Conservation (phyloP, 2,797 vertebrate species). For the Dendrocincla tyrannina region DNA sequence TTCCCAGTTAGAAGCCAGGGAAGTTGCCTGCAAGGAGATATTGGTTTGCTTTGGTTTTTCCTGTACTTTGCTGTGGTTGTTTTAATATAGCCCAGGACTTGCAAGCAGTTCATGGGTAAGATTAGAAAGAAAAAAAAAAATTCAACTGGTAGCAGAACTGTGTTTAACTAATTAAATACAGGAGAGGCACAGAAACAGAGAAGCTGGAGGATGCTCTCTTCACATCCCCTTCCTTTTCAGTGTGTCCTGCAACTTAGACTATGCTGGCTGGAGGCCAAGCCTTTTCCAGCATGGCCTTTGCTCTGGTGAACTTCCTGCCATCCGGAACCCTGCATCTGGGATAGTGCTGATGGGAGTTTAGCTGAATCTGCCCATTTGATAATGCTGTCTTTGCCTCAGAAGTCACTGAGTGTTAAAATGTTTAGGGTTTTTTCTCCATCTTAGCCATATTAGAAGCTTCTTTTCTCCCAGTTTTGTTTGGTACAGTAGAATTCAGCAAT, state of each 20-base stretch:
- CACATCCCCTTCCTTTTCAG: background rate
- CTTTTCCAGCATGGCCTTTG: background rate
- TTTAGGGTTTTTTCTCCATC: background rate
- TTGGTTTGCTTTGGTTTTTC: slow-evolving; percentile 2
- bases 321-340: background rate
- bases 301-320: slow-evolving; percentile 26
- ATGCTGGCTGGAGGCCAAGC: background rate
- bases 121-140: background rate
- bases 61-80: background rate
- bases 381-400: background rate
- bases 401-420: background rate
- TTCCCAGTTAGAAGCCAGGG: background rate
- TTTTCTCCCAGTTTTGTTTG: background rate
- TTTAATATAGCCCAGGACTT: background rate
- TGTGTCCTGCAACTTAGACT: background rate
- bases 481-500: background rate
- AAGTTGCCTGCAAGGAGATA: background rate
- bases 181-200: background rate
- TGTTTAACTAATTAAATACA: slow-evolving; percentile 12
- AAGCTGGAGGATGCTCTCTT: slow-evolving; percentile 3
- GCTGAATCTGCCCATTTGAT: background rate
- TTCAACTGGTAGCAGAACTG: background rate
- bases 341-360: background rate
- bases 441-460: background rate
- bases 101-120: background rate